Conservation (phyloP, 2,888 invertebrate genomes). For the Pandemis cinnamomeana region DNA sequence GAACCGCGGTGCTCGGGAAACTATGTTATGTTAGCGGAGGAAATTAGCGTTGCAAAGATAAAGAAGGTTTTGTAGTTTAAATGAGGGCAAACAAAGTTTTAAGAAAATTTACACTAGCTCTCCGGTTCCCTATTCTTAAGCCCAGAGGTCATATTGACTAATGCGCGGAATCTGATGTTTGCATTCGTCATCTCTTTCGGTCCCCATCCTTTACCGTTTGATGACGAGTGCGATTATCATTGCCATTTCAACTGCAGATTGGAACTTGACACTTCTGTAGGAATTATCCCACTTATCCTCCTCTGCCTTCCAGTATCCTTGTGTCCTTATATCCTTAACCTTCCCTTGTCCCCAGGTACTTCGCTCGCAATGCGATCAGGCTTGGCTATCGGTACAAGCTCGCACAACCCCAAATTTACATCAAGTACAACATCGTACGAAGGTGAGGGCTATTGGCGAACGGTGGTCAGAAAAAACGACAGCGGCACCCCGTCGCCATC, state of each 20-base stretch:
- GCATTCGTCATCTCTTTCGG: too few relatives aligned
- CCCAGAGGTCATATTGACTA: too few relatives aligned
- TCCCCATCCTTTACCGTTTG: too few relatives aligned
- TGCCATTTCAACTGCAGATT: not conserved
- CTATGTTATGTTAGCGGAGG: not conserved
- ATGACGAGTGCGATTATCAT: too few relatives aligned
- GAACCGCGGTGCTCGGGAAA: not conserved
- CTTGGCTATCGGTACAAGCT: not conserved
- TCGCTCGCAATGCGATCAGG: conserved; percentile 5
- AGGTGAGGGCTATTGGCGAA: not conserved
- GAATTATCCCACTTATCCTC: not conserved
- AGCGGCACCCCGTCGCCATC: not conserved
- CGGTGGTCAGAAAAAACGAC: not conserved
- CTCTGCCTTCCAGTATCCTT: conserved; percentile 14
- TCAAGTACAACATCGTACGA: not conserved
- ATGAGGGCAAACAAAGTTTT: not conserved
- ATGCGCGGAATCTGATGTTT: too few relatives aligned
- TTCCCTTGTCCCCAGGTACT: conserved; percentile 37
- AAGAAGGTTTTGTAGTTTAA: not conserved
- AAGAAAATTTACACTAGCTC: not conserved
- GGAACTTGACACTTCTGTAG: not conserved
- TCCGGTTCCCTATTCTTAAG: too few relatives aligned
- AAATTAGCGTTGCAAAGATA: not conserved
- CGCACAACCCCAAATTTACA: not conserved
- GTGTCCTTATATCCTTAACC: conserved; percentile 13